Evolutionary conservation across 1,140 invertebrate genomes (phyloP).

Genomic region (Glomeris maerens): DNA sequence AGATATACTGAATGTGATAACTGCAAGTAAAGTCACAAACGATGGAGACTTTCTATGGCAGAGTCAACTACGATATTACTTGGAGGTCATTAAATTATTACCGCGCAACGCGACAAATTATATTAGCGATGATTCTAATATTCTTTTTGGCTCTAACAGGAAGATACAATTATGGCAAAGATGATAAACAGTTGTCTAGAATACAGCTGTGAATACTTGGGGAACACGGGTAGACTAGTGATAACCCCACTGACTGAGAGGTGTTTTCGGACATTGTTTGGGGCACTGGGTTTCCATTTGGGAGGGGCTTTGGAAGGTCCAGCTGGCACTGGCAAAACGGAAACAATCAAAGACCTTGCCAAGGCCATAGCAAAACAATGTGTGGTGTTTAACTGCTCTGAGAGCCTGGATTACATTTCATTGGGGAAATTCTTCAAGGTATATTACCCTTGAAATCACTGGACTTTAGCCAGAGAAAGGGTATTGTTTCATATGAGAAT

Average conservation of each 20-base stretch:
- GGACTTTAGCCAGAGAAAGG: background rate
- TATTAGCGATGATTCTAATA: background rate
- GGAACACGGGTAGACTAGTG: constrained; percentile 70
- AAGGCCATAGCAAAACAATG: constrained; percentile 93
- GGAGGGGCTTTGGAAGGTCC: constrained; percentile 82
- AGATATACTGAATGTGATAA: constrained; percentile 63
- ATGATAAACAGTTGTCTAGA: constrained; percentile 85
- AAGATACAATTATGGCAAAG: constrained; percentile 53
- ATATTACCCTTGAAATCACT: constrained; percentile 6
- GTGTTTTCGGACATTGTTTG: constrained; percentile 84
- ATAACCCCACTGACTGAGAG: constrained; percentile 76
- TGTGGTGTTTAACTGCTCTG: constrained; percentile 91
- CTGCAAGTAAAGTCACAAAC: constrained; percentile 28
- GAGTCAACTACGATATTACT: constrained; percentile 83
- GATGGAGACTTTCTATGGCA: constrained; percentile 84
- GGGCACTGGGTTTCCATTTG: constrained; percentile 63
- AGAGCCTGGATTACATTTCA: constrained; percentile 78
- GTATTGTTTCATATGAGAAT: constrained; percentile 7
- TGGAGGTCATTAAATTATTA: constrained; percentile 47
- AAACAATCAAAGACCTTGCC: constrained; percentile 90
- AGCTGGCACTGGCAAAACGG: constrained; percentile 88
- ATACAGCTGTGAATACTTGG: constrained; percentile 91
- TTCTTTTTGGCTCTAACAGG: constrained; percentile 35
- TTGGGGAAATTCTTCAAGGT: constrained; percentile 91
- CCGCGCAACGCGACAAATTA: background rate